Evolutionary conservation across 2,113 vertebrate species (phyloP).

Genomic region (Chaetura pelagica): DNA sequence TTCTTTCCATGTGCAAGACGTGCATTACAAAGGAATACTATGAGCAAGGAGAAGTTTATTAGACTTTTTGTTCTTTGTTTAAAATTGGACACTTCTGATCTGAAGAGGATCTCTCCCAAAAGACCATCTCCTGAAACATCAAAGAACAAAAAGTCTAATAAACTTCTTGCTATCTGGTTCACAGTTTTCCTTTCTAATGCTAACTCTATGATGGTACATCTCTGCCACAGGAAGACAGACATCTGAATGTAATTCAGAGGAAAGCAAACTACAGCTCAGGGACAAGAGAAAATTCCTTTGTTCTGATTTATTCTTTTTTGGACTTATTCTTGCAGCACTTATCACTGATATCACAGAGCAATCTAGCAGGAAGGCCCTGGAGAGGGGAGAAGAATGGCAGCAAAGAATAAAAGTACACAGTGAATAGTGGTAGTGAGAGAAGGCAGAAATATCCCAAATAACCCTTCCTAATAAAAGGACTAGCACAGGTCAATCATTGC

Average conservation of each 20-base stretch:
- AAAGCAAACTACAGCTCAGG: background rate
- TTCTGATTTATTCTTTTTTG: background rate
- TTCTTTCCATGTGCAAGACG: background rate
- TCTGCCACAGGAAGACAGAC: background rate
- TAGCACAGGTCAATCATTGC: background rate
- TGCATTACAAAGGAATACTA: too few species aligned
- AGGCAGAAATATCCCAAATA: background rate
- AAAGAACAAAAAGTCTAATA: background rate
- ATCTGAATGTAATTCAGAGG: background rate
- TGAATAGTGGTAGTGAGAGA: rapidly evolving
- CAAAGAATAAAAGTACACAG: background rate
- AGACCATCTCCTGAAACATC: background rate
- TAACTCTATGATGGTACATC: background rate
- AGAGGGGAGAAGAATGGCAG: background rate
- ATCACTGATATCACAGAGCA: background rate
- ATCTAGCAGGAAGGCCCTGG: background rate
- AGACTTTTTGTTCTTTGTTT: too few species aligned
- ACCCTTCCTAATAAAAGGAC: background rate
- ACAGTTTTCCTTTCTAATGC: background rate
- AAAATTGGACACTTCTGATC: background rate
- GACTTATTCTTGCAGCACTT: background rate
- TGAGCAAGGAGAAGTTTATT: too few species aligned
- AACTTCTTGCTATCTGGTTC: background rate
- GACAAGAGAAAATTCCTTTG: background rate
- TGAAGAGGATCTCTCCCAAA: background rate